A percentile compares a stretch with the other conserved stretches of the same genome.
Conservation (phyloP, 2,888 invertebrate species). For the Clusia tigrina region DNA sequence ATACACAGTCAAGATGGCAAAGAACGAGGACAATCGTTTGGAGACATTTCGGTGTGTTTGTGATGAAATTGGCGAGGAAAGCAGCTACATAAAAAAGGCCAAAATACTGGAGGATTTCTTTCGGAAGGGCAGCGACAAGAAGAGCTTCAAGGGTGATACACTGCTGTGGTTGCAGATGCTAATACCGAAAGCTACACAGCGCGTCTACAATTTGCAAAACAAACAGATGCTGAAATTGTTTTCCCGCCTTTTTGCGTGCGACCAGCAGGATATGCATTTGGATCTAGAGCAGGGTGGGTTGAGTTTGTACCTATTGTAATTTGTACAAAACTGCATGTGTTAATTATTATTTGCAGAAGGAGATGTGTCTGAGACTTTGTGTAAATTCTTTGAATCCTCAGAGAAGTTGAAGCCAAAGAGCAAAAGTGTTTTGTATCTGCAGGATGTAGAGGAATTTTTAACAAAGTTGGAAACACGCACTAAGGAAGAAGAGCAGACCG, state of each 20-base stretch:
- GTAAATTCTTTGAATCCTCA: conserved; percentile 77
- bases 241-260: conserved; percentile 77
- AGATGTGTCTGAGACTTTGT: conserved; percentile 88
- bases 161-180: conserved; percentile 83
- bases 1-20: conserved; percentile 28
- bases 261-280: conserved; percentile 82
- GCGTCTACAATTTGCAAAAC: conserved; percentile 91
- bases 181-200: conserved; percentile 81
- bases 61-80: conserved; percentile 77
- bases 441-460: conserved; percentile 80
- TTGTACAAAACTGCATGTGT: background rate
- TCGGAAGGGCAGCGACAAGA: conserved; percentile 68
- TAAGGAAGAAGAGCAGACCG: conserved; percentile 86
- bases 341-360: conserved; percentile 59
- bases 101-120: conserved; percentile 75
- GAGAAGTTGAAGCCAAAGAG: conserved; percentile 68
- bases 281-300: conserved; percentile 78
- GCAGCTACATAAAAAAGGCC: conserved; percentile 85
- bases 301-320: background rate
- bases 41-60: conserved; percentile 80
- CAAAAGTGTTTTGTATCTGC: conserved; percentile 76
- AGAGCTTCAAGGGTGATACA: conserved; percentile 78
- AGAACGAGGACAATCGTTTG: conserved; percentile 75
- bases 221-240: conserved; percentile 91
- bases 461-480: conserved; percentile 77